Conservation (phyloP, 2,113 vertebrate genomes). For the Fregetta grallaria region DNA sequence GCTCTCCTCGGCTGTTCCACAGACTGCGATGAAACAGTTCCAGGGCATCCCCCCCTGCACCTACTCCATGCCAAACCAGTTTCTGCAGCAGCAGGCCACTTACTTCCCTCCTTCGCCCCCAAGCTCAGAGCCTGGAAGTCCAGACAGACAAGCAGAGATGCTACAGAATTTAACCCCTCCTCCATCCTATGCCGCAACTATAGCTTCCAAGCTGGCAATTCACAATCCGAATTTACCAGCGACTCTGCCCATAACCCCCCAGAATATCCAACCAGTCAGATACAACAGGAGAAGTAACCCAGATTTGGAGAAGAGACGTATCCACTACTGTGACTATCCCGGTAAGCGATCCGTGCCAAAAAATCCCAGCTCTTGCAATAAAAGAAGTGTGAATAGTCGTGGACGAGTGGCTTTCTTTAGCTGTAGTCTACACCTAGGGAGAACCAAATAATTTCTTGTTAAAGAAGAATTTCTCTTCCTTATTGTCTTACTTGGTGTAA, state of each 20-base stretch:
- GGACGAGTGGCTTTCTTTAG: not conserved
- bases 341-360: constrained; percentile 71
- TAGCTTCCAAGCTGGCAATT: constrained; percentile 89
- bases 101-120: constrained; percentile 94
- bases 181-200: constrained; percentile 91
- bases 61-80: constrained; percentile 78
- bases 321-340: constrained; percentile 94
- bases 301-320: constrained; percentile 92
- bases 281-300: constrained; percentile 93
- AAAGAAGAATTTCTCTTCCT: not conserved
- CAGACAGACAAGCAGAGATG: constrained; percentile 88
- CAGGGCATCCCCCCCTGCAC: constrained; percentile 78
- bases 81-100: constrained; percentile 79
- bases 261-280: constrained; percentile 76
- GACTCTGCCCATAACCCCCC: constrained; percentile 77
- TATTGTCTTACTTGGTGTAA: not conserved
- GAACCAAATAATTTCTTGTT: not conserved
- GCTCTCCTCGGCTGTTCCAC: constrained; percentile 75
- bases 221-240: constrained; percentile 79
- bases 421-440: not conserved
- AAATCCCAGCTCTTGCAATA: not conserved
- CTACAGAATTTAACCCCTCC: constrained; percentile 90
- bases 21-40: constrained; percentile 80
- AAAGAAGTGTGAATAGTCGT: not conserved
- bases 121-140: constrained; percentile 93